phyloP scores from a whole-genome alignment of 1,140 invertebrate species.

The Zaprionus vittiger region DNA sequence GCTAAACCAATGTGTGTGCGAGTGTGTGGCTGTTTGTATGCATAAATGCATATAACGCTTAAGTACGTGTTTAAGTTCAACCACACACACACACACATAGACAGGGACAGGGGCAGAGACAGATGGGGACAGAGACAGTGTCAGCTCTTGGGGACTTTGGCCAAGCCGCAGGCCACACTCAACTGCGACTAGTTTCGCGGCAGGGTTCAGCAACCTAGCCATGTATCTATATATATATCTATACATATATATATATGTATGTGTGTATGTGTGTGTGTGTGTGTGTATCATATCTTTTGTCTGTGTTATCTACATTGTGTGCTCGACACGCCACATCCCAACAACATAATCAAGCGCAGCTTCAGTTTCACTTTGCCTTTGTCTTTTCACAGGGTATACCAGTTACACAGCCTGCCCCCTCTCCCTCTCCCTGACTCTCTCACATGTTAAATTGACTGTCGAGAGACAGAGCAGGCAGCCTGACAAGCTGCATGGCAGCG shows the following conservation, averaged over 20 bases:
- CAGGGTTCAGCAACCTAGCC: neutral
- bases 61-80: conserved; percentile 72
- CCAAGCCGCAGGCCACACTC: conserved; percentile 5
- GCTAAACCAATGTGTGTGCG: conserved; percentile 9
- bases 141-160: conserved; percentile 3
- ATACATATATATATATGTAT: too few species aligned
- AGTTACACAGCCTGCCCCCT: neutral
- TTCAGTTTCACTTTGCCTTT: conserved; percentile 13
- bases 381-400: conserved; percentile 22
- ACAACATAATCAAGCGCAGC: conserved; percentile 24
- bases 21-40: conserved; percentile 33
- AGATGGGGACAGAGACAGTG: neutral
- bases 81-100: neutral
- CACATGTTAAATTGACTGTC: conserved; percentile 22
- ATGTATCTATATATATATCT: neutral
- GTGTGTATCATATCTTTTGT: neutral
- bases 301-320: conserved; percentile 9
- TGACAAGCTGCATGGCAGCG: conserved; percentile 23
- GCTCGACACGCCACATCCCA: conserved; percentile 4
- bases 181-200: neutral
- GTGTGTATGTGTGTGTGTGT: neutral
- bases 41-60: conserved; percentile 58
- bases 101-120: too few species aligned
- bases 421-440: too few species aligned
- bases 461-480: neutral